Evolutionary conservation across 2,797 vertebrate genomes (phyloP).

Genomic region (Falco naumanni): DNA sequence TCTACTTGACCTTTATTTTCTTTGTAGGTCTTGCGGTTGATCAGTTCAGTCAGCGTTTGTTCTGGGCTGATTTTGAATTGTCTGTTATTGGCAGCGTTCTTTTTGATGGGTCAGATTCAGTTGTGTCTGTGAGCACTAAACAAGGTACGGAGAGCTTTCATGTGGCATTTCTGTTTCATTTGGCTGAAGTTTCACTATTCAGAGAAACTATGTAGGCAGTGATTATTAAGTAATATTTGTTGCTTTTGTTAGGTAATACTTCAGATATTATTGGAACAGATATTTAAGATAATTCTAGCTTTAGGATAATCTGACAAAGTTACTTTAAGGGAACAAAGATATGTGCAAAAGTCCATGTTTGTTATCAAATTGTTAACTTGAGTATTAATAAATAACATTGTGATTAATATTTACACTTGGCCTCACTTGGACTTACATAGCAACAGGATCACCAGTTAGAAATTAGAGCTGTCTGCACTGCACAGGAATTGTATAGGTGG

Average conservation of each 20-base stretch:
- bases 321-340: not conserved
- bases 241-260: not conserved
- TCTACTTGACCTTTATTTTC: not conserved
- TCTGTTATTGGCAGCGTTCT: slow-evolving; percentile 93
- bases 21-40: slow-evolving; percentile 92
- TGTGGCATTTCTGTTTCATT: not conserved
- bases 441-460: not conserved
- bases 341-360: not conserved
- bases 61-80: slow-evolving; percentile 97
- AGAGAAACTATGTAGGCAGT: not conserved
- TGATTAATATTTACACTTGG: not conserved
- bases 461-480: not conserved
- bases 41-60: slow-evolving; percentile 93
- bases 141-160: slow-evolving; percentile 82
- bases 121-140: slow-evolving; percentile 88
- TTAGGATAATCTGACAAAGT: not conserved
- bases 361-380: not conserved
- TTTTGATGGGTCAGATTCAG: slow-evolving; percentile 90
- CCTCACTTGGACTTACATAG: not conserved
- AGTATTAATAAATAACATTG: not conserved
- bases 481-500: not conserved
- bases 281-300: not conserved
- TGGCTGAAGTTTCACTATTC: not conserved
- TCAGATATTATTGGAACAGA: not conserved
- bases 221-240: not conserved